Evolutionary conservation across 2,113 vertebrate genomes (phyloP).

Genomic region (Myiagra hebetior): DNA sequence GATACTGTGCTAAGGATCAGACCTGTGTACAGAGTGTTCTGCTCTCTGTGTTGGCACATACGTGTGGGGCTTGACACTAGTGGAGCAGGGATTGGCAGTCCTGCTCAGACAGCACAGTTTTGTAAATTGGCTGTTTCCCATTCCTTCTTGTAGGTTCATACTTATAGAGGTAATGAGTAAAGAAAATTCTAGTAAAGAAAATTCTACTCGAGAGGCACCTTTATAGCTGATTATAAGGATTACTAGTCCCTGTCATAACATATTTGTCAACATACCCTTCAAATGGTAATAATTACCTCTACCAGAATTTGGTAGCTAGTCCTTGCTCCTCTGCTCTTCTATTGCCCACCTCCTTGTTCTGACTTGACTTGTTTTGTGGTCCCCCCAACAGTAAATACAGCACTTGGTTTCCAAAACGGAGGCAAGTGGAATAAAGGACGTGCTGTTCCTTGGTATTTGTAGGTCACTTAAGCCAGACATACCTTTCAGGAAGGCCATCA

Average conservation of each 20-base stretch:
- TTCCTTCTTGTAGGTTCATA: background rate
- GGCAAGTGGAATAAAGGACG: background rate
- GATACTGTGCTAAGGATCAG: background rate
- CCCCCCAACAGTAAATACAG: background rate
- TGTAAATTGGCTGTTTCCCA: background rate
- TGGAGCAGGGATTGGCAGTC: background rate
- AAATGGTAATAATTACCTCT: background rate
- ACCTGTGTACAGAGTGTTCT: background rate
- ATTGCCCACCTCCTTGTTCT: background rate
- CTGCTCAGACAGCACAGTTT: background rate
- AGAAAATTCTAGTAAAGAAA: background rate
- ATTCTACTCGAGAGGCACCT: background rate
- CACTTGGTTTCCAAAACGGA: background rate
- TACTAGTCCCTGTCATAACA: background rate
- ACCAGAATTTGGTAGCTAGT: background rate
- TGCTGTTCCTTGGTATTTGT: background rate
- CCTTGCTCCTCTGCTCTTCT: background rate
- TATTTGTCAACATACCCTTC: background rate
- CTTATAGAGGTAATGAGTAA: background rate
- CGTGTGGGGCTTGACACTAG: background rate
- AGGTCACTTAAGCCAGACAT: background rate
- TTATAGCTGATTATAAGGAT: background rate
- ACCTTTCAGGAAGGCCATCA: background rate
- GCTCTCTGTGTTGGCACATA: background rate
- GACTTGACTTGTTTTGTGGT: background rate